A percentile compares a stretch with the other conserved stretches of the same genome.
Evolutionary conservation across 1,140 invertebrate species (phyloP).

Genomic region (Bombus soroeensis): DNA sequence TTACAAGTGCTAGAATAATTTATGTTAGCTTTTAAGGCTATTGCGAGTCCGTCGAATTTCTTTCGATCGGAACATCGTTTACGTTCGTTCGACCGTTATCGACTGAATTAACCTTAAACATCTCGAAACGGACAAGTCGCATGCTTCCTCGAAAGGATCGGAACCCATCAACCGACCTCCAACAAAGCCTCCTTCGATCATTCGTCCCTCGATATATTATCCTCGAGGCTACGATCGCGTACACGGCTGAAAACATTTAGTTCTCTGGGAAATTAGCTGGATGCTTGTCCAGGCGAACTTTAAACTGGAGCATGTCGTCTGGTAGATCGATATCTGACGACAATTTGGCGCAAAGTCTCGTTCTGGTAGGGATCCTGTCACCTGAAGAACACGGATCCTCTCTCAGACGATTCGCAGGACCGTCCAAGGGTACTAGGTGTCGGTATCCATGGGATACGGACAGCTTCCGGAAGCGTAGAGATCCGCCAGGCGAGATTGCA

Average conservation of each 20-base stretch:
- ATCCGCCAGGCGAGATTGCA: conserved; percentile 74
- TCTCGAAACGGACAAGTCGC: background rate
- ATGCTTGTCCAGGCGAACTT: background rate
- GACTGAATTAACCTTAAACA: background rate
- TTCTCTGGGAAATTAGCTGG: background rate
- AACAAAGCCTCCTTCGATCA: background rate
- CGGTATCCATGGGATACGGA: conserved; percentile 69
- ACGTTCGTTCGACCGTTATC: background rate
- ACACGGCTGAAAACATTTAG: background rate
- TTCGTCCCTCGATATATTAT: background rate
- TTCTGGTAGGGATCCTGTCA: conserved; percentile 25
- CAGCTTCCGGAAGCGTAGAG: conserved; percentile 80
- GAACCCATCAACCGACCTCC: background rate
- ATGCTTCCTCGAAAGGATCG: background rate
- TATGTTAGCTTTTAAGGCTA: no score
- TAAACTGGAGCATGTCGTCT: conserved; percentile 1
- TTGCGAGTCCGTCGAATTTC: no score
- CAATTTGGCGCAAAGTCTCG: conserved; percentile 21
- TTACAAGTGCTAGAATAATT: no score
- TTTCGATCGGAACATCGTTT: no score
- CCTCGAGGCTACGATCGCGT: no score
- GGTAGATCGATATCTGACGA: conserved; percentile 30
- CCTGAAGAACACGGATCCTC: background rate
- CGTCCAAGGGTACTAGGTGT: conserved; percentile 13
- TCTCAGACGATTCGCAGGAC: background rate